These are phyloP conservation scores for Tipula unca DNA, from an alignment of 2,888 invertebrate genomes.

Conservation along the genomic window DNA sequence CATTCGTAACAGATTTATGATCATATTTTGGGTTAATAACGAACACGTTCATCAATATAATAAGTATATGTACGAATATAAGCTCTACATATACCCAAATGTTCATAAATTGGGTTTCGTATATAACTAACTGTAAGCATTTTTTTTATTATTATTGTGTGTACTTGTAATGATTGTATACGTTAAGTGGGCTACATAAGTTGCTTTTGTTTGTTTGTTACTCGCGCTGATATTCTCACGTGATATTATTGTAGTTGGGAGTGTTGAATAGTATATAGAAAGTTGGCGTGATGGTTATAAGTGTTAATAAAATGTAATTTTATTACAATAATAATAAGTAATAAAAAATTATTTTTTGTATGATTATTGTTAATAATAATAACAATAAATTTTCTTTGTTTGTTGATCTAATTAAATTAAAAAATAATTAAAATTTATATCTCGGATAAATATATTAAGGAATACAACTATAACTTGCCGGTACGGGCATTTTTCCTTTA, in stretches of 20 bases:
- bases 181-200: neutral
- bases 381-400: neutral
- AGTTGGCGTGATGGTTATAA: neutral
- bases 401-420: neutral
- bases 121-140: neutral
- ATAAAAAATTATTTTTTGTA: neutral
- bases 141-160: neutral
- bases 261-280: neutral
- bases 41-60: slow-evolving; percentile 16
- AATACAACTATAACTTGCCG: too few relatives aligned
- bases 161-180: neutral
- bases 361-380: neutral
- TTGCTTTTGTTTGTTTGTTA: neutral
- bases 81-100: neutral
- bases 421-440: too few relatives aligned
- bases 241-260: neutral
- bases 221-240: neutral
- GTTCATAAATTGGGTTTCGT: neutral
- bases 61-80: neutral
- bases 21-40: slow-evolving; percentile 16
- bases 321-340: neutral
- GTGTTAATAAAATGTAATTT: neutral
- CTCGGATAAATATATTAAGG: too few relatives aligned
- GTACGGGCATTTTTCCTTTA: too few relatives aligned
- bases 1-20: slow-evolving; percentile 1